phyloP scores from a whole-genome alignment of 2,113 vertebrate genomes.

The Recurvirostra avosetta region DNA sequence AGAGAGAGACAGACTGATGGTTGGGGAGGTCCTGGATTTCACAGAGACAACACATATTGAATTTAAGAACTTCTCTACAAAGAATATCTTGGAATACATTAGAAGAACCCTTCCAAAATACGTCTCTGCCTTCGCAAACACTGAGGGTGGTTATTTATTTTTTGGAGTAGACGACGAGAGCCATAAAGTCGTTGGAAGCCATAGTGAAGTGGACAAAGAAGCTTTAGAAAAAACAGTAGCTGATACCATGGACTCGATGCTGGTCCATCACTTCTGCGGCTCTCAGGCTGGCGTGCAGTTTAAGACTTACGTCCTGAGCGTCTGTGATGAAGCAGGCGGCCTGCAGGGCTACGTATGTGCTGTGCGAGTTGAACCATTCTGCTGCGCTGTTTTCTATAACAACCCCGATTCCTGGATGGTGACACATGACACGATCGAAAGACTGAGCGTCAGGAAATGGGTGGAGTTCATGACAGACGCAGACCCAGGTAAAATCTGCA shows the following conservation, averaged over 20 bases:
- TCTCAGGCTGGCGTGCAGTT: background rate
- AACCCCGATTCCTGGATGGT: slow-evolving; percentile 36
- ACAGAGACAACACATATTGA: slow-evolving; percentile 39
- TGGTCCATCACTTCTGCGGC: background rate
- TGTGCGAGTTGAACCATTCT: background rate
- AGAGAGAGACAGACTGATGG: background rate
- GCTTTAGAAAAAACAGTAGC: background rate
- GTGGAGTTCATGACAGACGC: background rate
- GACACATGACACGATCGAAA: background rate
- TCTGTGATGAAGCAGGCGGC: background rate
- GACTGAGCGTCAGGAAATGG: background rate
- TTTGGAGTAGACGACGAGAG: slow-evolving; percentile 42
- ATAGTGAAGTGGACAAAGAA: background rate
- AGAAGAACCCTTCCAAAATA: slow-evolving; percentile 41
- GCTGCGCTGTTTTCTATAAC: slow-evolving; percentile 25
- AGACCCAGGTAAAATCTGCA: background rate
- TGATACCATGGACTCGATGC: background rate
- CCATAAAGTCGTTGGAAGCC: slow-evolving; percentile 26
- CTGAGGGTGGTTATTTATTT: slow-evolving; percentile 43
- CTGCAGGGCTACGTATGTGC: background rate
- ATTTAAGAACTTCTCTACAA: slow-evolving; percentile 51
- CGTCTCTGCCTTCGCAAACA: slow-evolving; percentile 62
- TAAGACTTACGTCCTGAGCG: background rate
- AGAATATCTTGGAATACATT: background rate
- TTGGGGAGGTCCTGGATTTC: slow-evolving; percentile 47